Evolutionary conservation across 2,888 invertebrate species (phyloP).

Genomic region (Trachelus troglodyta): DNA sequence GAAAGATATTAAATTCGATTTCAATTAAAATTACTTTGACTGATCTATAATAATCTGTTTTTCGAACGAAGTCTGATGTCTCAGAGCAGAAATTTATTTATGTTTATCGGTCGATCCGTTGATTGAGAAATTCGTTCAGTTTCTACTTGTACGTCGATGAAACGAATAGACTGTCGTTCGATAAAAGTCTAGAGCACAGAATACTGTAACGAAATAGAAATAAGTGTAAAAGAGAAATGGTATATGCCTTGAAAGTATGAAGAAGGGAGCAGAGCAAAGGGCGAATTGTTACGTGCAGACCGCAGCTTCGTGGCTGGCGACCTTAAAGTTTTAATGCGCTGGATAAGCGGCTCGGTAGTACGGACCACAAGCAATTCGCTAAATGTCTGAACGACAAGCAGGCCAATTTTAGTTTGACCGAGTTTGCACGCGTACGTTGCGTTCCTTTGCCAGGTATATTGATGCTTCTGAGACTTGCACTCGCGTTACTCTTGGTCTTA

Average conservation of each 20-base stretch:
- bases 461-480: slow-evolving; percentile 10
- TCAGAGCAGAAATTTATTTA: background rate
- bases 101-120: no score
- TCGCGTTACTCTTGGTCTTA: background rate
- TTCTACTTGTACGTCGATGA: background rate
- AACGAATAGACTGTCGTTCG: background rate
- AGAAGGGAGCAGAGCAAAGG: background rate
- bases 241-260: background rate
- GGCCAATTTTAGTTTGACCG: slow-evolving; percentile 51
- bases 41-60: no score
- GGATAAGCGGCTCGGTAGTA: slow-evolving; percentile 33
- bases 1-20: background rate
- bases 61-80: background rate
- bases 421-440: slow-evolving; percentile 33
- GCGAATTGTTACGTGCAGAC: background rate
- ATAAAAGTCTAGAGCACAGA: no score
- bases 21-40: background rate
- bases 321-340: slow-evolving; percentile 46
- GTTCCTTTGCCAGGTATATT: slow-evolving; percentile 25
- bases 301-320: slow-evolving; percentile 20
- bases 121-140: background rate
- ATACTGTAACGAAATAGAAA: background rate
- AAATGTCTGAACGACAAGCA: slow-evolving; percentile 49
- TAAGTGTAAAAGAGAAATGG: background rate
- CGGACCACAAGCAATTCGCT: slow-evolving; percentile 45